Conservation (phyloP, 1,140 invertebrate genomes). For the Liolophura sinensis region DNA sequence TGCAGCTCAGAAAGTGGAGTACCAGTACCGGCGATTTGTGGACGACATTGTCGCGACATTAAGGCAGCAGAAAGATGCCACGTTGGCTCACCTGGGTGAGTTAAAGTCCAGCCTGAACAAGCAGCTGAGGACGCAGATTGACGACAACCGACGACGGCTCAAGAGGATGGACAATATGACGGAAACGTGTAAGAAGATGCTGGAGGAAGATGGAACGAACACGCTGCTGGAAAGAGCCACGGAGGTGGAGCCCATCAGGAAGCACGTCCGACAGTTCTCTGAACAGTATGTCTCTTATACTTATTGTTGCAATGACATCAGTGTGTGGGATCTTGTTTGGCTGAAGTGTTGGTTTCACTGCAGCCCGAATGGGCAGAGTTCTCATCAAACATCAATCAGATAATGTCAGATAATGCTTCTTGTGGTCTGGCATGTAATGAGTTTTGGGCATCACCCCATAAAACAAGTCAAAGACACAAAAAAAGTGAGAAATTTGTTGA, state of each 20-base stretch:
- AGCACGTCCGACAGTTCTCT: conserved; percentile 28
- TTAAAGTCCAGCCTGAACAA: conserved; percentile 17
- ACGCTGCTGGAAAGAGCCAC: conserved; percentile 31
- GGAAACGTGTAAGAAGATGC: conserved; percentile 32
- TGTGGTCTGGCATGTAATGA: too few relatives aligned
- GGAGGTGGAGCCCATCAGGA: conserved; percentile 28
- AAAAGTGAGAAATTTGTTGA: too few relatives aligned
- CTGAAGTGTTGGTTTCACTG: too few relatives aligned
- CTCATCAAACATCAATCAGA: too few relatives aligned
- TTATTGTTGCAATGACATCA: too few relatives aligned
- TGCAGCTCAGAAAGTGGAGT: conserved; percentile 31
- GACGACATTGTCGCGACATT: conserved; percentile 34
- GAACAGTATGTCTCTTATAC: conserved; percentile 23
- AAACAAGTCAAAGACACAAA: too few relatives aligned
- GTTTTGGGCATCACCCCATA: too few relatives aligned
- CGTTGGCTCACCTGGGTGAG: conserved; percentile 21
- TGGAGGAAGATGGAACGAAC: conserved; percentile 28
- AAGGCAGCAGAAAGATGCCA: conserved; percentile 26
- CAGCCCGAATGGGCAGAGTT: too few relatives aligned
- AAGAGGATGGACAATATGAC: conserved; percentile 26
- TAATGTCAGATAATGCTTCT: too few relatives aligned
- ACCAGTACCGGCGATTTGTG: conserved; percentile 38
- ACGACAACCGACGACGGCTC: conserved; percentile 20
- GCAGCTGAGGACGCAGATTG: conserved; percentile 22
- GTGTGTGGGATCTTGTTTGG: too few relatives aligned